Percentiles rank a stretch among this genome's conserved stretches.
These are phyloP conservation scores for Phasia obesa DNA, from an alignment of 2,888 invertebrate species.

Conservation along the genomic window DNA sequence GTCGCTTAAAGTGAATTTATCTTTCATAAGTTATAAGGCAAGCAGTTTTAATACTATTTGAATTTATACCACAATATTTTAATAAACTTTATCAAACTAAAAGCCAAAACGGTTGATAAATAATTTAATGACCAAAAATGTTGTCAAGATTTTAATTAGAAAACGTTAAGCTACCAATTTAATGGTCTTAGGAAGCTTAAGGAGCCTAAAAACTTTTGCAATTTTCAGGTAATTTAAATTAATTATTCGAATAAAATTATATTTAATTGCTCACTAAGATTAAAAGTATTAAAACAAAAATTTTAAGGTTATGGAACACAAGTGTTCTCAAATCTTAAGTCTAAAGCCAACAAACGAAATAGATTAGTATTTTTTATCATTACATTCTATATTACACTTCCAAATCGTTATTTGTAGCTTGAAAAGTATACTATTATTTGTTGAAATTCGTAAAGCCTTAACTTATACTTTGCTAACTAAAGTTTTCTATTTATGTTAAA, in stretches of 20 bases:
- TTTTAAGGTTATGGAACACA: too few relatives aligned
- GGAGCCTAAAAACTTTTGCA: neutral
- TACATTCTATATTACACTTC: too few relatives aligned
- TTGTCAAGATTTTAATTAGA: neutral
- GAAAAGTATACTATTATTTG: constrained; percentile 32
- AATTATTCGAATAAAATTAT: neutral
- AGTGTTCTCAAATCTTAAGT: too few relatives aligned
- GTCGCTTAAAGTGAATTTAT: constrained; percentile 9
- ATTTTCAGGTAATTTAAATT: neutral
- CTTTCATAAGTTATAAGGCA: neutral
- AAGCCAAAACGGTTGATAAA: neutral
- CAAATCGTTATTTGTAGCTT: too few relatives aligned
- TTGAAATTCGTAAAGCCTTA: neutral
- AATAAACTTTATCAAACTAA: neutral
- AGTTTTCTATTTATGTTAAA: neutral
- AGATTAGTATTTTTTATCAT: too few relatives aligned
- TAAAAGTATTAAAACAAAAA: too few relatives aligned
- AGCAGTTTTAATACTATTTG: neutral
- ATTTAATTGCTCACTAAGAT: neutral
- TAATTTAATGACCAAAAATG: neutral
- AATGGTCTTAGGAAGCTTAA: neutral
- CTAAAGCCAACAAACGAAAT: too few relatives aligned
- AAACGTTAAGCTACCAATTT: neutral
- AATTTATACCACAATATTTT: neutral
- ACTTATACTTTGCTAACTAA: constrained; percentile 2